A percentile compares a stretch with the other conserved stretches of the same genome.
Evolutionary conservation across 2,888 invertebrate species (phyloP).

Genomic region (Drosophila barbarae): DNA sequence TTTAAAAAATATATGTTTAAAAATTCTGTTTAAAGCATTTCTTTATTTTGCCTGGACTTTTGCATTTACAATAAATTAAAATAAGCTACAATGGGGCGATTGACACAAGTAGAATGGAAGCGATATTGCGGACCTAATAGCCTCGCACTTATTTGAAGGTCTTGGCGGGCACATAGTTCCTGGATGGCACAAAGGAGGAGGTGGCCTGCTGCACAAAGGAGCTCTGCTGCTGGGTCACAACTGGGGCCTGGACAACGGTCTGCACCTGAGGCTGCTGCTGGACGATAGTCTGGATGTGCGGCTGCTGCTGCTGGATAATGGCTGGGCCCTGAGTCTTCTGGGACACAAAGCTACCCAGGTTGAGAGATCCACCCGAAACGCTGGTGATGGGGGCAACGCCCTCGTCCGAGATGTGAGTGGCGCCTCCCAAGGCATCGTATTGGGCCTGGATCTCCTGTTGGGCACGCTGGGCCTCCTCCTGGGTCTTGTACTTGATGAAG

Average conservation of each 20-base stretch:
- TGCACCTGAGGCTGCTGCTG: conserved; percentile 52
- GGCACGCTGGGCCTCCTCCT: conserved; percentile 77
- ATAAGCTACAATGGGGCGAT: conserved; percentile 49
- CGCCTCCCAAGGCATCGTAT: conserved; percentile 78
- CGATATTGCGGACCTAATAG: background rate
- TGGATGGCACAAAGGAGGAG: conserved; percentile 42
- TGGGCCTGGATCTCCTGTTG: conserved; percentile 78
- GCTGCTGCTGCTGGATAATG: conserved; percentile 21
- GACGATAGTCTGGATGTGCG: conserved; percentile 45
- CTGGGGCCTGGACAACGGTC: conserved; percentile 29
- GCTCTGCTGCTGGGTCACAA: conserved; percentile 10
- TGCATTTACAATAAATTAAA: conserved; percentile 58
- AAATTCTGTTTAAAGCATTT: conserved; percentile 20
- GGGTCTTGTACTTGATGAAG: conserved; percentile 80
- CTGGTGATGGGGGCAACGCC: conserved; percentile 75
- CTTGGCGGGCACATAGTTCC: conserved; percentile 66
- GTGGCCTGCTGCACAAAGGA: conserved; percentile 18
- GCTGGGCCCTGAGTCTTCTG: conserved; percentile 41
- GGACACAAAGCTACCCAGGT: conserved; percentile 57
- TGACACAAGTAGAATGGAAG: conserved; percentile 28
- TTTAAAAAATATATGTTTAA: no score
- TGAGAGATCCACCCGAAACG: conserved; percentile 66
- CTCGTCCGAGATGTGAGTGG: conserved; percentile 77
- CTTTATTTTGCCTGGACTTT: conserved; percentile 45
- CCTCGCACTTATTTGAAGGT: conserved; percentile 48